Evolutionary conservation across 1,140 invertebrate species (phyloP).

Genomic region (Saccostrea cuccullata): DNA sequence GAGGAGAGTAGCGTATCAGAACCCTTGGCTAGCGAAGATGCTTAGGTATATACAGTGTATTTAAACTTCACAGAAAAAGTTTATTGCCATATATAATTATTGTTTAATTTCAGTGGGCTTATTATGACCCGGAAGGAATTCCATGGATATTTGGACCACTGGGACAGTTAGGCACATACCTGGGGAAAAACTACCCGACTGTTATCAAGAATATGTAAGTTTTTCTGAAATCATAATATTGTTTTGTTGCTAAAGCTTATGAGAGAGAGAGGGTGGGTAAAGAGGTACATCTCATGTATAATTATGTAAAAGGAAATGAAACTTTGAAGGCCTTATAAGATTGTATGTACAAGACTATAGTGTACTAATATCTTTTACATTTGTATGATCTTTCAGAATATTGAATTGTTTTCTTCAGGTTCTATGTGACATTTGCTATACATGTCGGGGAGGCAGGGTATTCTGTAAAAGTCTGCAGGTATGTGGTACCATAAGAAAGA

Average conservation of each 20-base stretch:
- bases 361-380: too few relatives aligned
- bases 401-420: conserved; percentile 21
- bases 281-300: too few relatives aligned
- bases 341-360: too few relatives aligned
- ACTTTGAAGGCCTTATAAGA: too few relatives aligned
- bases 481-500: background rate
- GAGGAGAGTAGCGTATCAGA: too few relatives aligned
- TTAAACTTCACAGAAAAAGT: too few relatives aligned
- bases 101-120: conserved; percentile 30
- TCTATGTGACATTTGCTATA: conserved; percentile 45
- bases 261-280: too few relatives aligned
- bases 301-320: too few relatives aligned
- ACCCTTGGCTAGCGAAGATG: too few relatives aligned
- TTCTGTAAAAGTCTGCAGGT: conserved; percentile 45
- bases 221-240: too few relatives aligned
- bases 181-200: conserved; percentile 44
- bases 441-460: conserved; percentile 48
- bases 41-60: too few relatives aligned
- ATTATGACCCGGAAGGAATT: conserved; percentile 47
- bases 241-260: background rate
- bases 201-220: conserved; percentile 40
- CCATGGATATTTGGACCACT: conserved; percentile 47
- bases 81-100: background rate
- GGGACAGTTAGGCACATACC: conserved; percentile 40
- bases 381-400: too few relatives aligned